Evolutionary conservation across 1,140 invertebrate genomes (phyloP).

Genomic region (Pseudachorutes palmiensis): DNA sequence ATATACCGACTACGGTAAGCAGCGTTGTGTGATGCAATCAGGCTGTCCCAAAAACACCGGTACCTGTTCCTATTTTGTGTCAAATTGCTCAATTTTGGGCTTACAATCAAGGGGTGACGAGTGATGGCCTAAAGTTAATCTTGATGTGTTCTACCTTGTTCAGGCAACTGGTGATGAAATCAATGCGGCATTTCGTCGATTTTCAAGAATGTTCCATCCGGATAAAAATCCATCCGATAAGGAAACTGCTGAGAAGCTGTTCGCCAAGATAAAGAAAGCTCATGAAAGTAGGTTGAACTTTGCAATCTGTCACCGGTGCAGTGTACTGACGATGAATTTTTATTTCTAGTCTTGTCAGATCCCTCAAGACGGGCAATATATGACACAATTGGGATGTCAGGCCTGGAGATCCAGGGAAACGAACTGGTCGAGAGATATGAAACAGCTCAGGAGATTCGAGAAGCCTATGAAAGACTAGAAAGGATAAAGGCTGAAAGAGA

Average conservation of each 20-base stretch:
- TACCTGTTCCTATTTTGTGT: too few species aligned
- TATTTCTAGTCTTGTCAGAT: slow-evolving; percentile 60
- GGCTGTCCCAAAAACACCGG: too few species aligned
- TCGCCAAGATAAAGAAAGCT: slow-evolving; percentile 83
- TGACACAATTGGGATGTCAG: slow-evolving; percentile 66
- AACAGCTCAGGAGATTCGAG: slow-evolving; percentile 85
- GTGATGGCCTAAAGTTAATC: too few species aligned
- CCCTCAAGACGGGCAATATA: slow-evolving; percentile 71
- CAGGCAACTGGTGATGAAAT: slow-evolving; percentile 84
- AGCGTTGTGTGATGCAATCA: not conserved
- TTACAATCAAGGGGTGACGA: too few species aligned
- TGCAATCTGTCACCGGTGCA: slow-evolving; percentile 15
- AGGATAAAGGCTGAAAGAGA: slow-evolving; percentile 39
- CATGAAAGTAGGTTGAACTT: slow-evolving; percentile 66
- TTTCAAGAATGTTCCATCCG: slow-evolving; percentile 87
- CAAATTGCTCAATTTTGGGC: too few species aligned
- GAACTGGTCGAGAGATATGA: slow-evolving; percentile 80
- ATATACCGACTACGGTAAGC: slow-evolving; percentile 1
- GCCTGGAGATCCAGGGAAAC: slow-evolving; percentile 83
- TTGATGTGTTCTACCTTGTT: not conserved
- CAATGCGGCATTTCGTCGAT: slow-evolving; percentile 75
- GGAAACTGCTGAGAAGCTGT: slow-evolving; percentile 79
- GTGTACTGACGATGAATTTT: slow-evolving; percentile 26
- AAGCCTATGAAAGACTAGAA: slow-evolving; percentile 82
- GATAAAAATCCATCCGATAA: slow-evolving; percentile 82